Evolutionary conservation across 2,797 vertebrate genomes (phyloP).

Genomic region (Odontamblyopus lacepedii): DNA sequence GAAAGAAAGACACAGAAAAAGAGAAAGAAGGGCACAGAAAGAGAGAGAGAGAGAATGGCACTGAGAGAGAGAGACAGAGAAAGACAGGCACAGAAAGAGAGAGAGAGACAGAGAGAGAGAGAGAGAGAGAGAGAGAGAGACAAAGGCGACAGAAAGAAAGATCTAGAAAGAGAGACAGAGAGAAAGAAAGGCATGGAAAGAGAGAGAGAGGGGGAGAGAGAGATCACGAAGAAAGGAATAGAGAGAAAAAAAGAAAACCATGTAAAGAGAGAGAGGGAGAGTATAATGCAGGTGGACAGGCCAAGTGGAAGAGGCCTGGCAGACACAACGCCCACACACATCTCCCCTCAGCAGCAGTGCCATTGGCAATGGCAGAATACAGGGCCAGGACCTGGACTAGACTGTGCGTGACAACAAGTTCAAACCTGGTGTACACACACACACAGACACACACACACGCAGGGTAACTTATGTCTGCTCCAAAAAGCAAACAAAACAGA

Average conservation of each 20-base stretch:
- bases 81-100: no score
- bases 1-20: neutral
- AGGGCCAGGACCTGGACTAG: conserved; percentile 35
- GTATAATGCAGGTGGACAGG: conserved; percentile 75
- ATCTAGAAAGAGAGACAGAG: neutral
- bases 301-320: conserved; percentile 75
- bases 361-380: conserved; percentile 24
- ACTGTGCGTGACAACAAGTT: conserved; percentile 65
- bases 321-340: conserved; percentile 72
- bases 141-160: neutral
- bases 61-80: no score
- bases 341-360: conserved; percentile 55
- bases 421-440: conserved; percentile 62
- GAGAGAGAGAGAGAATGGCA: neutral
- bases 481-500: conserved; percentile 70
- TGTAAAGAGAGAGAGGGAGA: conserved; percentile 34
- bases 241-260: conserved; percentile 19
- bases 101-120: no score
- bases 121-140: no score
- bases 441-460: conserved; percentile 35
- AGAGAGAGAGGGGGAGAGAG: neutral
- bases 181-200: neutral
- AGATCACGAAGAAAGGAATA: neutral
- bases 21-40: no score
- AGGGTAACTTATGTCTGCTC: conserved; percentile 69